Conservation (phyloP, 2,888 invertebrate species). For the Drosophila tanythrix region DNA sequence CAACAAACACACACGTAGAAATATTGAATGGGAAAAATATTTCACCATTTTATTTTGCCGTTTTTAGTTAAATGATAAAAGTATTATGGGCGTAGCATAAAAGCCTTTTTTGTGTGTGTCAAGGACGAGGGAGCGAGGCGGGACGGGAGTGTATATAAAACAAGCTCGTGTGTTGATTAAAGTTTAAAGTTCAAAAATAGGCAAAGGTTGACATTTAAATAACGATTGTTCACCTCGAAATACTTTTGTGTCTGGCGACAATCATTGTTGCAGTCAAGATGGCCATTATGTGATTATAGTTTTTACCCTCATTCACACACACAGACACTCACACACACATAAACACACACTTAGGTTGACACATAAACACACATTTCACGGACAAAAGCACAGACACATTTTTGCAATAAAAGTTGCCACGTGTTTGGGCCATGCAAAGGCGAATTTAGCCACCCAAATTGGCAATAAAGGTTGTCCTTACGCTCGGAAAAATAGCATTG, state of each 20-base stretch:
- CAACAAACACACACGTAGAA: constrained; percentile 7
- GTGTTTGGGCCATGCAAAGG: constrained; percentile 35
- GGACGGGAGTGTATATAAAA: constrained; percentile 1
- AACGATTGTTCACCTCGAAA: constrained; percentile 49
- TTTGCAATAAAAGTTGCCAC: constrained; percentile 55
- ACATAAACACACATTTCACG: constrained; percentile 23
- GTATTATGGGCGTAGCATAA: constrained; percentile 24
- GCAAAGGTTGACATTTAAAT: constrained; percentile 43
- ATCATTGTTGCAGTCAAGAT: not conserved
- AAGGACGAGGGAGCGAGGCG: not conserved
- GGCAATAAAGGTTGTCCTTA: constrained; percentile 9
- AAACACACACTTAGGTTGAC: constrained; percentile 17
- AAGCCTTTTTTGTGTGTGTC: not conserved
- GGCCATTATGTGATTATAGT: not conserved
- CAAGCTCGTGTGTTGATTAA: constrained; percentile 39
- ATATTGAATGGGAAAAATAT: constrained; percentile 50
- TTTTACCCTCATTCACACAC: not conserved
- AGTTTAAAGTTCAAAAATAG: constrained; percentile 42
- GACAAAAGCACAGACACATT: constrained; percentile 20
- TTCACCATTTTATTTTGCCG: constrained; percentile 33
- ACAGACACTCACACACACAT: not conserved
- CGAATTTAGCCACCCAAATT: constrained; percentile 7
- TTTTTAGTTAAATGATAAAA: constrained; percentile 51
- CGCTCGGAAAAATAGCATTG: not conserved
- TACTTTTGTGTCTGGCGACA: constrained; percentile 39